Evolutionary conservation across 92 coral and sea anemone species (phyloP).

Genomic region (Palythoa heliodiscus): DNA sequence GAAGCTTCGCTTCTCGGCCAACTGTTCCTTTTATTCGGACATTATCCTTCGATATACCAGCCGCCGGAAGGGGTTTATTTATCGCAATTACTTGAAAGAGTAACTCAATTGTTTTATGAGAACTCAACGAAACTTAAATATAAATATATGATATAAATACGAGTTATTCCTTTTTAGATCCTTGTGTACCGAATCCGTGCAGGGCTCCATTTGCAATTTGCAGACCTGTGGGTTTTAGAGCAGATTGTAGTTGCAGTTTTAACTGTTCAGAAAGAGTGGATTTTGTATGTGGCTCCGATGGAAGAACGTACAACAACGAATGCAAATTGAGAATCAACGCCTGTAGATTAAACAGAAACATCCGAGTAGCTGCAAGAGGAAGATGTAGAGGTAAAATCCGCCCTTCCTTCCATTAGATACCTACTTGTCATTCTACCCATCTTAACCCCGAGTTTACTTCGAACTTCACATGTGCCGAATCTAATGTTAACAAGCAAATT

Average conservation of each 20-base stretch:
- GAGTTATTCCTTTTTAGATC: neutral
- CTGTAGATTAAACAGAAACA: neutral
- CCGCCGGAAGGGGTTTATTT: too few relatives aligned
- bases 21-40: too few relatives aligned
- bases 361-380: conserved; percentile 17
- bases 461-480: too few relatives aligned
- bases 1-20: too few relatives aligned
- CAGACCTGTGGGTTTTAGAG: neutral
- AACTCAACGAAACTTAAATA: too few relatives aligned
- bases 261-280: neutral
- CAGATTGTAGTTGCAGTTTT: conserved; percentile 8
- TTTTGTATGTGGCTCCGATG: conserved; percentile 31
- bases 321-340: conserved; percentile 4
- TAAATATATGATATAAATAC: too few relatives aligned
- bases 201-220: conserved; percentile 29
- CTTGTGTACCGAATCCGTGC: conserved; percentile 22
- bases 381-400: conserved; percentile 22
- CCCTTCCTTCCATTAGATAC: neutral
- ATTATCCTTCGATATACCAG: too few relatives aligned
- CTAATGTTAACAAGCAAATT: too few relatives aligned
- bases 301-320: conserved; percentile 31
- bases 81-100: too few relatives aligned
- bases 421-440: neutral
- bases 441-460: neutral
- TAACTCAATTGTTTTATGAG: too few relatives aligned